Evolutionary conservation across 1,140 invertebrate genomes (phyloP), one percentile per base, ranked within the genome.

Genomic region (Diachasma alloeum): DNA sequence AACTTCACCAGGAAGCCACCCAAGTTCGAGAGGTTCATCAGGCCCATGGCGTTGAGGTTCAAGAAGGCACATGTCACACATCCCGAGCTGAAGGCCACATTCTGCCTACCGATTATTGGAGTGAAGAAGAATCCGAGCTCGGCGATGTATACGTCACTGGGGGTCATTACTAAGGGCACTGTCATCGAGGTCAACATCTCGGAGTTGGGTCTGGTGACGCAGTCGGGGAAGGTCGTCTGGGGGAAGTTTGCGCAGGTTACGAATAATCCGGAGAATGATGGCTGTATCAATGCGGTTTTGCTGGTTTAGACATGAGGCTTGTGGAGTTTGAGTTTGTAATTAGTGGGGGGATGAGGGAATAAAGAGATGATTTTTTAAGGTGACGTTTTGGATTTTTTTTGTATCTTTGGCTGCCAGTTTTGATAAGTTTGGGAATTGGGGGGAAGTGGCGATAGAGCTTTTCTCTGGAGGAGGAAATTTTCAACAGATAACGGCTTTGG

Each of bases 161-260:
- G 99, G 24, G 98, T 99, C 0, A 99, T 99, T 39, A 99, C 99
- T 0, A 99, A 99, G 90, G 97, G 97, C 83, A 99, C 97, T 3
- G 93, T 99, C 0, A 95, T 99, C 78, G 97, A 99, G 93, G 95
- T 99, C 0, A 99, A 99, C 88, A 97, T 99, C 80, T 98, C 97
- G 68, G 99, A 99, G 90, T 91, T 99, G 63, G 99, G 99, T 91
- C 91, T 99, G 59, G 99, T 99, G 0, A 99, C 98, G 10, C 97
- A 99, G 89, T 95, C 96, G 42, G 99, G 99, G 74, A 99, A 99
- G 94, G 97, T 99, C 77, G 97, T 99, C 0, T 99, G 98, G 98
- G 99, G 98, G 79, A 99, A 99, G 93, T 99, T 99, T 91, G 99
- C 99, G 0, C 99, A 99, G 90, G 98, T 99, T 15, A 99, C 98